Conservation (phyloP, 2,888 invertebrate genomes). For the Belgica antarctica region DNA sequence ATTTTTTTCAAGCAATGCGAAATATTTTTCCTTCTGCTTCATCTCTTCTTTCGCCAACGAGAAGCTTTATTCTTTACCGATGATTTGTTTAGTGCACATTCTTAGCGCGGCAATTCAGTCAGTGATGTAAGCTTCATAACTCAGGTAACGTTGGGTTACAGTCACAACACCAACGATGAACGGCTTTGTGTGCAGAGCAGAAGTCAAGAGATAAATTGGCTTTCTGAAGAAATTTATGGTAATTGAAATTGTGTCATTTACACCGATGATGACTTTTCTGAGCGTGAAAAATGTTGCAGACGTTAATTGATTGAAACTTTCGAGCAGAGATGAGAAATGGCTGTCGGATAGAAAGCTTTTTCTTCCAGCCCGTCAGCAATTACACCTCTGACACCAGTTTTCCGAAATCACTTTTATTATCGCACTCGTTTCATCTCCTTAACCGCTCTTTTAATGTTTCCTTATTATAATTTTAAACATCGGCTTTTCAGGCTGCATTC, state of each 20-base stretch:
- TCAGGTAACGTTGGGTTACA: not conserved
- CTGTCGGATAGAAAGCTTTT: not conserved
- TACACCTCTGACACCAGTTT: constrained; percentile 43
- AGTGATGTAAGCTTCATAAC: not conserved
- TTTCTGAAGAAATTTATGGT: constrained; percentile 8
- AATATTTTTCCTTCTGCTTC: not conserved
- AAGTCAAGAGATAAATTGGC: constrained; percentile 9
- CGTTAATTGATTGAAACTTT: constrained; percentile 16
- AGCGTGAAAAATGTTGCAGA: constrained; percentile 9
- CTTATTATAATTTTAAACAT: constrained; percentile 43
- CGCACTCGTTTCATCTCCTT: constrained; percentile 39
- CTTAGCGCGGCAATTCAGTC: not conserved
- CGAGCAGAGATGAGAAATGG: not conserved
- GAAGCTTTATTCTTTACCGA: constrained; percentile 20
- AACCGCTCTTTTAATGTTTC: constrained; percentile 40
- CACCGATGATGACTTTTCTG: not conserved
- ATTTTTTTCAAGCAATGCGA: constrained; percentile 9
- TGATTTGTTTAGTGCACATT: constrained; percentile 32
- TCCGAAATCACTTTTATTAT: constrained; percentile 42
- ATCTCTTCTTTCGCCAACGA: not conserved
- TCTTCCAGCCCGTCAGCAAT: constrained; percentile 3
- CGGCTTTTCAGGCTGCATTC: constrained; percentile 6
- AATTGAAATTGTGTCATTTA: constrained; percentile 22
- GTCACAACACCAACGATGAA: not conserved
- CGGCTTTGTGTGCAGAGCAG: not conserved